Evolutionary conservation across 2,113 vertebrate genomes (phyloP).

Genomic region (Dicerorhinus sumatrensis): DNA sequence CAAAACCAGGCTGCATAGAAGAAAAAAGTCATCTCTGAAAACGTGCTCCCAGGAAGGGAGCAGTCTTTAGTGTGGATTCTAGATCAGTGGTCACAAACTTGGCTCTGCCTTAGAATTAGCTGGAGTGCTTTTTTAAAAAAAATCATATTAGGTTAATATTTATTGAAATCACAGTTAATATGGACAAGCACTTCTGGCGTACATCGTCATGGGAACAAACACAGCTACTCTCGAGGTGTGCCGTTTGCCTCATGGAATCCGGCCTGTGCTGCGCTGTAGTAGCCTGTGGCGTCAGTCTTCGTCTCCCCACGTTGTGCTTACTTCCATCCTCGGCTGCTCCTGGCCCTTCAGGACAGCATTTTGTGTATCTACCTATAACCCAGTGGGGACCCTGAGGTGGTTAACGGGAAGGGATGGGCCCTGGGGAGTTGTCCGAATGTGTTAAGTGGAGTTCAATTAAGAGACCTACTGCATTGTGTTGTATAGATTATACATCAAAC

Average conservation of each 20-base stretch:
- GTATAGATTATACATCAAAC: not conserved
- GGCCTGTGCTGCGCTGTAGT: not conserved
- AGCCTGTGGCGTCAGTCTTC: not conserved
- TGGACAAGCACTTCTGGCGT: not conserved
- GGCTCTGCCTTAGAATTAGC: not conserved
- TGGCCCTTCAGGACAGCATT: not conserved
- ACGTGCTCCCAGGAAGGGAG: not conserved
- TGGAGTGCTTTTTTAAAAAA: not conserved
- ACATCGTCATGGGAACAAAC: not conserved
- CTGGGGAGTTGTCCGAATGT: not conserved
- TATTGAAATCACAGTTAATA: not conserved
- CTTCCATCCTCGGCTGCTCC: not conserved
- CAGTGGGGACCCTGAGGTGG: not conserved
- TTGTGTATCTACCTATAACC: not conserved
- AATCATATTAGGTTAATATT: not conserved
- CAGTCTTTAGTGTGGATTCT: not conserved
- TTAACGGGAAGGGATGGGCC: not conserved
- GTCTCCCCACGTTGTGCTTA: not conserved
- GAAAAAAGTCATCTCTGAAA: not conserved
- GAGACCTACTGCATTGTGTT: not conserved
- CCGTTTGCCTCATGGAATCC: not conserved
- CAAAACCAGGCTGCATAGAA: not conserved
- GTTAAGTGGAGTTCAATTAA: not conserved
- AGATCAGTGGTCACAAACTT: not conserved
- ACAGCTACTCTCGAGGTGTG: not conserved